Evolutionary conservation across 2,888 invertebrate species (phyloP).

Genomic region (Tortricodes alternella): DNA sequence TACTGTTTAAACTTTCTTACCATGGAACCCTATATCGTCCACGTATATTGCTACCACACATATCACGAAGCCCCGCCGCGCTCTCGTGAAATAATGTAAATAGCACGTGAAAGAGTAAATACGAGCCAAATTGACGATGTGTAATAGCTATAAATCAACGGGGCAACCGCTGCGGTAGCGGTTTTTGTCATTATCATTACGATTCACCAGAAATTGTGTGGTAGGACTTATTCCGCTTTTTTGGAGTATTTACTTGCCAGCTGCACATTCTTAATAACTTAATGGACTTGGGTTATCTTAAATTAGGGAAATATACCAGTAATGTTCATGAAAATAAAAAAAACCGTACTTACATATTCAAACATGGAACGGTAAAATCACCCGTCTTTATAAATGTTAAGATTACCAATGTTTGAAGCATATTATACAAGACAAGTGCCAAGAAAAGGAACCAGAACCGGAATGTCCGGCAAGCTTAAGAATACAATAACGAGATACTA

Average conservation of each 20-base stretch:
- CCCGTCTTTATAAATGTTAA: too few species aligned
- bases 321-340: too few species aligned
- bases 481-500: too few species aligned
- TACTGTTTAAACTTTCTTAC: not conserved
- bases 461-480: too few species aligned
- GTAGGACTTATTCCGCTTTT: not conserved
- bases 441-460: too few species aligned
- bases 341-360: too few species aligned
- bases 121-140: constrained; percentile 16
- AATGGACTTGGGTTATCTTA: too few species aligned
- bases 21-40: not conserved
- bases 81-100: constrained; percentile 5
- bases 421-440: too few species aligned
- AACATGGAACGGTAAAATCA: too few species aligned
- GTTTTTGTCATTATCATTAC: constrained; percentile 12
- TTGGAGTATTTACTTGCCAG: not conserved
- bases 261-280: too few species aligned
- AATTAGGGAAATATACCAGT: too few species aligned
- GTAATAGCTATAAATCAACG: constrained; percentile 9
- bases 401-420: too few species aligned
- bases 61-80: constrained; percentile 1
- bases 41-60: not conserved
- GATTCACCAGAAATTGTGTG: not conserved
- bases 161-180: constrained; percentile 5
- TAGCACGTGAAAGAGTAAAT: constrained; percentile 13